Percentiles rank a stretch among this genome's conserved stretches.
phyloP scores from a whole-genome alignment of 2,797 vertebrate genomes.

The Mastacembelus armatus region DNA sequence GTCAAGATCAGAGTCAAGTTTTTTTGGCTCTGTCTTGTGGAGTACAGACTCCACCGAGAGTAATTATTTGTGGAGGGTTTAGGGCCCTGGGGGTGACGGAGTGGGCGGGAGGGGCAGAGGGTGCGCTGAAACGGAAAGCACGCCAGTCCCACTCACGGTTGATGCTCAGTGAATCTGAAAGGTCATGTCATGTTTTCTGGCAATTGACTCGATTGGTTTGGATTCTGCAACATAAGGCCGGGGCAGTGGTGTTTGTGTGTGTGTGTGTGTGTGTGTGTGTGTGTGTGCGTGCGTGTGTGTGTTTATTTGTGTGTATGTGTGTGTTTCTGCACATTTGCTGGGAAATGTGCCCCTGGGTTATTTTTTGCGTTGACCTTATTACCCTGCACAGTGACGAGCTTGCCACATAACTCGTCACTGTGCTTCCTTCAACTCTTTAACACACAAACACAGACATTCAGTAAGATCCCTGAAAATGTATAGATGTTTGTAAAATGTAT shows the following conservation, averaged over 20 bases:
- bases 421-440: conserved; percentile 67
- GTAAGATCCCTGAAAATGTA: conserved; percentile 32
- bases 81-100: conserved; percentile 84
- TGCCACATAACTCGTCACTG: conserved; percentile 74
- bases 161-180: conserved; percentile 97
- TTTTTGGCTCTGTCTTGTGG: conserved; percentile 87
- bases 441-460: conserved; percentile 50
- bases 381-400: conserved; percentile 89
- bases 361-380: conserved; percentile 98
- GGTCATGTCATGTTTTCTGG: conserved; percentile 98
- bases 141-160: conserved; percentile 90
- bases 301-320: conserved; percentile 64
- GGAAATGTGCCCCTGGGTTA: conserved; percentile 92
- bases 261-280: conserved; percentile 43
- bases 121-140: conserved; percentile 93
- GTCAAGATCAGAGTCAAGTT: conserved; percentile 90
- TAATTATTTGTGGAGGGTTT: conserved; percentile 96
- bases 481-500: conserved; percentile 8
- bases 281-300: conserved; percentile 38
- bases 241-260: conserved; percentile 76
- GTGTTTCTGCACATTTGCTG: conserved; percentile 90
- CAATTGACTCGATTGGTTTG: conserved; percentile 98
- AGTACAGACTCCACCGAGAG: conserved; percentile 89
- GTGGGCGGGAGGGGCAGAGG: conserved; percentile 84
- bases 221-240: conserved; percentile 92